Conservation (phyloP, 2,113 vertebrate species). For the Lepidothrix coronata region DNA sequence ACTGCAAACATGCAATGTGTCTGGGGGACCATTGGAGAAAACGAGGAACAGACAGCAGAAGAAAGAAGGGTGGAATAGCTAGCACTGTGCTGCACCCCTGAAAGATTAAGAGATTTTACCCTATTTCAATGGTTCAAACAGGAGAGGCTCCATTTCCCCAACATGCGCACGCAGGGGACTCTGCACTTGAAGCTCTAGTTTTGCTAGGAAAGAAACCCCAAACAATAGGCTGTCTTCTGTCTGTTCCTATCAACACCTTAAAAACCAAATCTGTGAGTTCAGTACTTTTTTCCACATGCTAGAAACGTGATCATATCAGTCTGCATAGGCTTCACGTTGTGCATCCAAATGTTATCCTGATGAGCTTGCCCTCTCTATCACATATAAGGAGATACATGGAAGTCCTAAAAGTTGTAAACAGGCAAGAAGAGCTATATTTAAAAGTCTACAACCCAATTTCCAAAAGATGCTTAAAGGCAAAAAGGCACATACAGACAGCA, state of each 20-base stretch:
- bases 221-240: neutral
- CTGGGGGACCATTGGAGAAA: neutral
- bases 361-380: neutral
- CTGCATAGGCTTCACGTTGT: neutral
- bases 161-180: neutral
- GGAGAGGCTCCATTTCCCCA: neutral
- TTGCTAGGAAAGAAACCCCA: neutral
- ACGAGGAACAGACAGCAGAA: neutral
- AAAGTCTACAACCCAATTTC: neutral
- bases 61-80: neutral
- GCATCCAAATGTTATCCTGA: neutral
- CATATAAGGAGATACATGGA: neutral
- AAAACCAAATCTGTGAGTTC: neutral
- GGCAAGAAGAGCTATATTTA: neutral
- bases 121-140: neutral
- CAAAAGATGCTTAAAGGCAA: neutral
- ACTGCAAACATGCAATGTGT: fast-evolving
- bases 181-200: neutral
- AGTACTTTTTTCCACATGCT: neutral
- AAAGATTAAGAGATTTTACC: neutral
- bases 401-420: neutral
- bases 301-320: neutral
- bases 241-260: neutral
- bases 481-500: neutral
- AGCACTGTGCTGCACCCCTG: neutral